Evolutionary conservation across 1,140 invertebrate species (phyloP), one percentile per base, ranked within the genome.

Genomic region (Scaptomyza pallida): DNA sequence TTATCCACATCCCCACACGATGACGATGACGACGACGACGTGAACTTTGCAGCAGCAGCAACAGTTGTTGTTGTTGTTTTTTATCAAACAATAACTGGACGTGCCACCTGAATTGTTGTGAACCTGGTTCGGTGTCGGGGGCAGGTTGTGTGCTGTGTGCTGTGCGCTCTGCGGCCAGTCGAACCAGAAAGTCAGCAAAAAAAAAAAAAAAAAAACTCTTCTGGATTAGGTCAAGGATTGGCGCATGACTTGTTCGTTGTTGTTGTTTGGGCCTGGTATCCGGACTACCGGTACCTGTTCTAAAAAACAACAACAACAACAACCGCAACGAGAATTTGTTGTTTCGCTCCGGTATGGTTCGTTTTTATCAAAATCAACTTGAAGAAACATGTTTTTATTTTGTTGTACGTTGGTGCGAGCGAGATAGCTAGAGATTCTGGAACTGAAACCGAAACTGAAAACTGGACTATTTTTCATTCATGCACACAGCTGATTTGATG

Each of bases 191-290:
- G 61, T 71, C 68, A 64, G 68, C 52, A 78, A 69, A 67, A 76
- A 76, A n/a, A n/a, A n/a, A n/a, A n/a, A n/a, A n/a, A n/a, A n/a
- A n/a, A n/a, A n/a, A n/a, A n/a, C n/a, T n/a, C 82, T 88, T 86
- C 86, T 80, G 78, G 78, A 89, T 89, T 89, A 89, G 86, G 86
- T 89, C 86, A 89, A 89, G 86, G 86, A 89, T 89, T 89, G 80
- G 78, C 77, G 51, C 55, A 45, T 64, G 43, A 65, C 45, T 68
- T 50, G 61, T 54, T 52, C 59, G 71, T 75, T 78, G 77, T 76
- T 81, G 76, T 79, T 78, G 81, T 73, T 65, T 79, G 72, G 75
- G 61, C 56, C 50, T 61, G 64, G 74, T 59, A 50, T 35, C 54
- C 40, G 59, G 56, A 51, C 50, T 77, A 72, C 78, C 78, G 72